Percentiles rank a stretch among this genome's conserved stretches.
These are phyloP conservation scores for Paratrypauchen microcephalus DNA, from an alignment of 2,797 vertebrate species.

Conservation along the genomic window DNA sequence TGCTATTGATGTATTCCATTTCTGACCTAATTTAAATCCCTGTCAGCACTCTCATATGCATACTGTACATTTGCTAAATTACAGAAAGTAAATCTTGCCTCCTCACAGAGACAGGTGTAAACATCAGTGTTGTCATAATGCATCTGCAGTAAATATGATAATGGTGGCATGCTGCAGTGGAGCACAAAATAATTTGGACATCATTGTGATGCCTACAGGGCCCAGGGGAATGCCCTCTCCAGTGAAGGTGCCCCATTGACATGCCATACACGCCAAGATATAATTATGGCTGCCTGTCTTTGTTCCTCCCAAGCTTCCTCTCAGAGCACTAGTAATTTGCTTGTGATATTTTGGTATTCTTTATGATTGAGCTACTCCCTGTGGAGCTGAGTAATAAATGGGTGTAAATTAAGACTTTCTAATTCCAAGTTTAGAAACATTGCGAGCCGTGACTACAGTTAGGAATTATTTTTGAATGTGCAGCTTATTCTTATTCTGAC, in stretches of 20 bases:
- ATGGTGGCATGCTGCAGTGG: slow-evolving; percentile 64
- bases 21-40: slow-evolving; percentile 86
- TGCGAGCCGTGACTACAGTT: slow-evolving; percentile 13
- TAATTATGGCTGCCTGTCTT: slow-evolving; percentile 83
- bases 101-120: slow-evolving; percentile 80
- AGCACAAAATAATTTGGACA: slow-evolving; percentile 83
- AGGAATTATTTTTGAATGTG: slow-evolving; percentile 32
- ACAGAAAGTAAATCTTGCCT: slow-evolving; percentile 75
- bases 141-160: slow-evolving; percentile 79
- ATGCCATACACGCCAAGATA: slow-evolving; percentile 81
- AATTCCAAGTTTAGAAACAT: slow-evolving; percentile 47
- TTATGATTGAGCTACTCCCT: slow-evolving; percentile 73
- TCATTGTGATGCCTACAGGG: slow-evolving; percentile 78
- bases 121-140: slow-evolving; percentile 80
- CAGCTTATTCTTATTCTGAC: slow-evolving; percentile 29
- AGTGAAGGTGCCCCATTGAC: slow-evolving; percentile 80
- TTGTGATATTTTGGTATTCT: slow-evolving; percentile 80
- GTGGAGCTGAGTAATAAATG: slow-evolving; percentile 69
- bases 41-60: slow-evolving; percentile 83
- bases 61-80: slow-evolving; percentile 84
- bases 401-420: slow-evolving; percentile 65
- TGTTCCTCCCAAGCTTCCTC: slow-evolving; percentile 79
- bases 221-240: slow-evolving; percentile 76
- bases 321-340: slow-evolving; percentile 78
- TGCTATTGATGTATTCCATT: slow-evolving; percentile 84